Conservation (phyloP, 2,797 vertebrate species). For the Channa striata region DNA sequence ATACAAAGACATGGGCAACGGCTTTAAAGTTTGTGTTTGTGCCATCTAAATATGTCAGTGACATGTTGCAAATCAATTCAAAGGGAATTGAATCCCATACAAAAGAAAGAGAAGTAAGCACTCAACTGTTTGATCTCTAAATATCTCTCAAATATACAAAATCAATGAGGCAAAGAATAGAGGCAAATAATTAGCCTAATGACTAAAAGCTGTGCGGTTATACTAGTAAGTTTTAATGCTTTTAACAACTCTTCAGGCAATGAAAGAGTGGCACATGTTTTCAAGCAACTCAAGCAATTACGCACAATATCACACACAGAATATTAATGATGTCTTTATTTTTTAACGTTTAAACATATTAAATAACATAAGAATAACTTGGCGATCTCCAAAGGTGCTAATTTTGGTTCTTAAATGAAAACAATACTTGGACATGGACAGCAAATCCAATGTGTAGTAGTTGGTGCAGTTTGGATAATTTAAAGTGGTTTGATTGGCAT, state of each 20-base stretch:
- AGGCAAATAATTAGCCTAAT: slow-evolving; percentile 58
- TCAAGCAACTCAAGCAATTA: slow-evolving; percentile 4
- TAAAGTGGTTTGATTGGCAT: too few relatives aligned
- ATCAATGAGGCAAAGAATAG: slow-evolving; percentile 47
- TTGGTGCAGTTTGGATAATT: neutral
- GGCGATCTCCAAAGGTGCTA: slow-evolving; percentile 2
- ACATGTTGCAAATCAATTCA: neutral
- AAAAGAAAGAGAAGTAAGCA: slow-evolving; percentile 11
- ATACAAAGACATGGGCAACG: neutral
- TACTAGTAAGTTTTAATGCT: slow-evolving; percentile 18
- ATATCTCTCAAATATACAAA: slow-evolving; percentile 24
- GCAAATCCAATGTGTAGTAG: too few relatives aligned
- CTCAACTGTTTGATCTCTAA: neutral
- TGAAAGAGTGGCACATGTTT: neutral
- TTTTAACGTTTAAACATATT: too few relatives aligned
- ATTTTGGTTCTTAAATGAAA: slow-evolving; percentile 37
- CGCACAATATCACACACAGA: neutral
- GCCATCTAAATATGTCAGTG: neutral
- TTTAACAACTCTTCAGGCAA: slow-evolving; percentile 15
- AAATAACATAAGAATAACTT: slow-evolving; percentile 14
- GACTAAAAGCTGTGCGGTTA: slow-evolving; percentile 45
- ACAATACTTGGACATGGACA: slow-evolving; percentile 19
- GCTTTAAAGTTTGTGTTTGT: neutral
- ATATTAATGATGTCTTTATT: slow-evolving; percentile 36
- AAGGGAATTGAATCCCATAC: neutral